Evolutionary conservation across 2,113 vertebrate genomes (phyloP), one percentile per base, ranked within the genome.

Genomic region (Cyanoderma ruficeps): DNA sequence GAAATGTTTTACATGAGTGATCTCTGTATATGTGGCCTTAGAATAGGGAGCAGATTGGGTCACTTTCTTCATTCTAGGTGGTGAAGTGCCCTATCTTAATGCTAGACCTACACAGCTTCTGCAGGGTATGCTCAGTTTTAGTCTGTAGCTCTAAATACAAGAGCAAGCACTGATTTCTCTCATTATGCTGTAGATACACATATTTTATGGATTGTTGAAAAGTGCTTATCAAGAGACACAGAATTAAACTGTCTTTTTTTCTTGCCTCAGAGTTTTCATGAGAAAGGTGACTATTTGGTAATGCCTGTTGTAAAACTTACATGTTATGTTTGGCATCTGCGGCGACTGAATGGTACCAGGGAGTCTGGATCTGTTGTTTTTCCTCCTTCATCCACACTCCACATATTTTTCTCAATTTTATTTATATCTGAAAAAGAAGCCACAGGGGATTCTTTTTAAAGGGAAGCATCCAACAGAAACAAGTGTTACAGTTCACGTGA

Each of bases 291-390:
- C 82, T 84, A 80, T 65, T 61, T 2, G 0, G 13, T 85, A 90
- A 91, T 87, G 50, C 69, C 76, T 89, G 44, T 61, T 87, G 53
- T 95, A 94, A 95, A 94, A 93, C 60, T 50, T 89, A 79, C 46
- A 94, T 96, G 93, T 97, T 98, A 81, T 91, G 41, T 86, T 96
- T 97, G 95, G 93, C 94, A 91, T 91, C 76, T 71, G 25, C 69
- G 64, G 33, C 75, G 37, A 63, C 70, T 94, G 89, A 95, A 77
- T 94, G 94, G 92, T 96, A 97, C 93, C 90, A 90, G 87, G 75
- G 50, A 96, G 93, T 96, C 91, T 96, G 90, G 79, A 90, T 83
- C 83, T 91, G 63, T 56, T 95, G 70, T 91, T 96, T 93, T 89
- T 97, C 67, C 63, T 96, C 76, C 65, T 90, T 94, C 90, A 93